phyloP scores from a whole-genome alignment of 2,113 vertebrate species.

The Amphiprion ocellaris region DNA sequence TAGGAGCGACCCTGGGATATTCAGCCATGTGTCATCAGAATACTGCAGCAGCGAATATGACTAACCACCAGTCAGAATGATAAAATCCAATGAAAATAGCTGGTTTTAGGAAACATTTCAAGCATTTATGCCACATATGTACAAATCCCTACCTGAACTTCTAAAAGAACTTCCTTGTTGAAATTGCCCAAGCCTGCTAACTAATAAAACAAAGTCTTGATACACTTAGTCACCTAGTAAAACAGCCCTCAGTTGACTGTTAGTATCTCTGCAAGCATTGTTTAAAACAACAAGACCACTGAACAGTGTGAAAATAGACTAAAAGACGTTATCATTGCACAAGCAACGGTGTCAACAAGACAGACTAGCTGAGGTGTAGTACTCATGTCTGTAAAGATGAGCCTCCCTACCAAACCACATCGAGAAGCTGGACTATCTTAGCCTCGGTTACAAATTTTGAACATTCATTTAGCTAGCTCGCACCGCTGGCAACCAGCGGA shows the following conservation, averaged over 20 bases:
- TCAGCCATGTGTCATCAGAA: too few species aligned
- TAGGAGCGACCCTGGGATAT: too few species aligned
- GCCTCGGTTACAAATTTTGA: not conserved
- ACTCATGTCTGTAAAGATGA: not conserved
- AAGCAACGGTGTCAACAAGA: not conserved
- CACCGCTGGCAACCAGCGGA: not conserved
- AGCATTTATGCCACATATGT: too few species aligned
- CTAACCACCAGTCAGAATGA: too few species aligned
- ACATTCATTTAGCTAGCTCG: not conserved
- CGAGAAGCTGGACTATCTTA: not conserved
- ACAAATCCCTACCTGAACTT: too few species aligned
- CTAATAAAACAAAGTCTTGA: not conserved
- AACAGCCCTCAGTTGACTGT: not conserved
- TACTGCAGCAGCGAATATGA: too few species aligned
- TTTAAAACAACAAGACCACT: not conserved
- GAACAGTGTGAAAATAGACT: too few species aligned
- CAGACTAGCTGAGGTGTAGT: slow-evolving; percentile 7
- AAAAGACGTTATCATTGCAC: not conserved
- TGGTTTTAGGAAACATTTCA: too few species aligned
- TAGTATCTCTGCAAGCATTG: not conserved
- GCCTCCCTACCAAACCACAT: not conserved
- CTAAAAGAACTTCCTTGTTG: too few species aligned
- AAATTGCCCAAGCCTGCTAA: too few species aligned
- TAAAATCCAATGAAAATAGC: too few species aligned
- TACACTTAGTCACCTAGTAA: not conserved